Evolutionary conservation across 2,113 vertebrate species (phyloP).

Genomic region (Vulpes vulpes): DNA sequence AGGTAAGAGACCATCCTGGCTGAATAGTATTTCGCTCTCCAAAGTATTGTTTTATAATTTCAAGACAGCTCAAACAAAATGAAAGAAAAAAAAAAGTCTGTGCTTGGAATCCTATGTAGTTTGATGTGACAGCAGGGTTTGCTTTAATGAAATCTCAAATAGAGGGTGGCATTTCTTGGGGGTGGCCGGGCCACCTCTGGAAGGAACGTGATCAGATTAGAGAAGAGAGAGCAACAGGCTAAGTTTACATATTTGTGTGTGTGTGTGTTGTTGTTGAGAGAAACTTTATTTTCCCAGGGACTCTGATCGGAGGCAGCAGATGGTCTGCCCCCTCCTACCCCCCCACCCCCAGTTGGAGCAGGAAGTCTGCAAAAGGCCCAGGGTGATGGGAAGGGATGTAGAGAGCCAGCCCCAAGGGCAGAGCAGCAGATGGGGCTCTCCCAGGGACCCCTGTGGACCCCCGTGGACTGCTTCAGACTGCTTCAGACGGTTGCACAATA

Average conservation of each 20-base stretch:
- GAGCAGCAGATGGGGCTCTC: not conserved
- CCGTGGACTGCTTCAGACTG: not conserved
- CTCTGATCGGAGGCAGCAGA: slow-evolving; percentile 13
- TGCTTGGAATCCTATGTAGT: not conserved
- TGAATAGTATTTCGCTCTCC: not conserved
- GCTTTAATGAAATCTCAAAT: not conserved
- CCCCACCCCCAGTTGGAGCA: not conserved
- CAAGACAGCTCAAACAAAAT: not conserved
- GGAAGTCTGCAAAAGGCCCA: slow-evolving; percentile 41
- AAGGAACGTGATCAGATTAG: not conserved
- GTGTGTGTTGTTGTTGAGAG: not conserved
- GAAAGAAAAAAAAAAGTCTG: not conserved
- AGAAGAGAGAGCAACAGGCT: not conserved
- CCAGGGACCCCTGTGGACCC: not conserved
- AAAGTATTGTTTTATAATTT: not conserved
- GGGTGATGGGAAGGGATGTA: not conserved
- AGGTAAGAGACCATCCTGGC: not conserved
- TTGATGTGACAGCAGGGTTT: not conserved
- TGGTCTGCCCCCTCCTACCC: not conserved
- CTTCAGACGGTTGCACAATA: not conserved
- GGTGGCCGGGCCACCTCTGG: not conserved
- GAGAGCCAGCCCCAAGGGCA: too few species aligned
- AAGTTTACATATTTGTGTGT: not conserved
- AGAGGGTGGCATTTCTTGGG: not conserved
- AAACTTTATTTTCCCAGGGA: slow-evolving; percentile 19